phyloP scores from a whole-genome alignment of 2,888 invertebrate species.

The Microplitis manilae region DNA sequence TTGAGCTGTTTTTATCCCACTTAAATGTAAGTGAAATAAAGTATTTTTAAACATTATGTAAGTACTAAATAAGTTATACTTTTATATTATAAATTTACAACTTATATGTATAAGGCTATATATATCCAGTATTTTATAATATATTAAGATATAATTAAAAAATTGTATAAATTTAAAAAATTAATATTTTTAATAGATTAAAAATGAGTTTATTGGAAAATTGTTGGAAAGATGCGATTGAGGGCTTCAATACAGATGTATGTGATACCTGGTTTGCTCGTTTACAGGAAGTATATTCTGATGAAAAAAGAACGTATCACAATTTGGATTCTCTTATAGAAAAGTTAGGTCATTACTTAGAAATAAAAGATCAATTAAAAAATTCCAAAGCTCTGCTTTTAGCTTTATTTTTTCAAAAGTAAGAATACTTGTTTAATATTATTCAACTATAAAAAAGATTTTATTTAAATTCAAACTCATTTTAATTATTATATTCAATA shows the following conservation, averaged over 20 bases:
- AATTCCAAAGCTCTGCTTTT: conserved; percentile 72
- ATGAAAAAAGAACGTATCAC: conserved; percentile 72
- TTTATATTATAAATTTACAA: background rate
- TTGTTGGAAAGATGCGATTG: conserved; percentile 69
- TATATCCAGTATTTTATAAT: too few relatives aligned
- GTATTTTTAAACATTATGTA: background rate
- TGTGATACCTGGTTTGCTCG: conserved; percentile 69
- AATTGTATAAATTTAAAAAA: background rate
- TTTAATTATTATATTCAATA: conserved; percentile 57
- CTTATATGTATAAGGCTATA: too few relatives aligned
- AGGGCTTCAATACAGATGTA: conserved; percentile 60
- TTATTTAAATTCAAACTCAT: background rate
- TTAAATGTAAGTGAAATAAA: background rate
- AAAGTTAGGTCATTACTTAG: conserved; percentile 71
- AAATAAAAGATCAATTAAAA: conserved; percentile 70
- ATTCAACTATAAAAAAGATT: background rate
- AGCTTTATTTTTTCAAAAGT: conserved; percentile 76
- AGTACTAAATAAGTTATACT: background rate
- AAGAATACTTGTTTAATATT: conserved; percentile 53
- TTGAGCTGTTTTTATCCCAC: background rate
- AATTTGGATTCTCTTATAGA: conserved; percentile 72
- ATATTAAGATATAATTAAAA: too few relatives aligned
- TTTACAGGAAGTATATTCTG: conserved; percentile 69
- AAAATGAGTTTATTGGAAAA: conserved; percentile 66
- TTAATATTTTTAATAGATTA: conserved; percentile 18